Conservation (phyloP, 2,888 invertebrate species). For the Masnerella sp. region DNA sequence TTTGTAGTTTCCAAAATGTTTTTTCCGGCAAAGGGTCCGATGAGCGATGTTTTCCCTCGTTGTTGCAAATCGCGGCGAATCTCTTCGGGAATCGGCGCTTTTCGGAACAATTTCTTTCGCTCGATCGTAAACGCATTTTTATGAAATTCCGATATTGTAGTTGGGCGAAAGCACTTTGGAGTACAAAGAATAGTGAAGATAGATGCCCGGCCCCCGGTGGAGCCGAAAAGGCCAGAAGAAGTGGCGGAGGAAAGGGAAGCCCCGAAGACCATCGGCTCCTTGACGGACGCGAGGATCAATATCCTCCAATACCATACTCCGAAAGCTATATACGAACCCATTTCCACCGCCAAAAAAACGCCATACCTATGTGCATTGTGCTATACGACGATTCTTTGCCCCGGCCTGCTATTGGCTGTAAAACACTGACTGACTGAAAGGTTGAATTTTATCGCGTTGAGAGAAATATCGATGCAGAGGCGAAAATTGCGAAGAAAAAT, state of each 20-base stretch:
- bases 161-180: conserved; percentile 34
- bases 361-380: conserved; percentile 75
- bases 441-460: conserved; percentile 75
- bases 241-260: conserved; percentile 61
- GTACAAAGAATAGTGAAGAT: conserved; percentile 50
- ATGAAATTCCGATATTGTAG: conserved; percentile 45
- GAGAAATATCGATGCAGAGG: conserved; percentile 74
- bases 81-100: too few species aligned
- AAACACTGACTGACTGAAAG: conserved; percentile 76
- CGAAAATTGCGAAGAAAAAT: conserved; percentile 61
- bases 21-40: not conserved
- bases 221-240: conserved; percentile 54
- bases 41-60: too few species aligned
- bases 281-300: conserved; percentile 78
- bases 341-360: conserved; percentile 77
- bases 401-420: conserved; percentile 75
- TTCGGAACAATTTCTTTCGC: not conserved
- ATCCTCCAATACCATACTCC: conserved; percentile 77
- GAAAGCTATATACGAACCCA: conserved; percentile 74
- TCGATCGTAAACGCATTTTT: conserved; percentile 10
- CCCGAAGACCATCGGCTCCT: conserved; percentile 76
- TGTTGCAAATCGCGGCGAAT: too few species aligned
- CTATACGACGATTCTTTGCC: conserved; percentile 74
- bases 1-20: not conserved
- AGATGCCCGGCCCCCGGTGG: conserved; percentile 32